Evolutionary conservation across 23 tunicate genomes (phyloP).

Genomic region (Corella eumyota): DNA sequence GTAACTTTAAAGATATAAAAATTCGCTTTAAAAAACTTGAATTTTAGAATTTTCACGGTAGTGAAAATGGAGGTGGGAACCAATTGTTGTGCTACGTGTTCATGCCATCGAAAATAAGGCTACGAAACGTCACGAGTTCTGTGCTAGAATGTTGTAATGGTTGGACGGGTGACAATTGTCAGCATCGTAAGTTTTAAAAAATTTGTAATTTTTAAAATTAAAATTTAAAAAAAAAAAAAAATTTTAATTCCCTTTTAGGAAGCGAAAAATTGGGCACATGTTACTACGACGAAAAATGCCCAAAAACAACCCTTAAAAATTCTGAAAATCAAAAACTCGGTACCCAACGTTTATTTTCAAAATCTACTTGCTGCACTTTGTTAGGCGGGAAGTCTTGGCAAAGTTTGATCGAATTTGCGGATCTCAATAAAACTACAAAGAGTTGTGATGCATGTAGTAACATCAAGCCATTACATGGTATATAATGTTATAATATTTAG

Average conservation of each 20-base stretch:
- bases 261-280: constrained; percentile 5
- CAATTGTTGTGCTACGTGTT: constrained; percentile 26
- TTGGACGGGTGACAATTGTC: constrained; percentile 16
- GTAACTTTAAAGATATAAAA: neutral
- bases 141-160: constrained; percentile 17
- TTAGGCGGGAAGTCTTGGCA: constrained; percentile 40
- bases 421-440: neutral
- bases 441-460: constrained; percentile 9
- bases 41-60: neutral
- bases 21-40: neutral
- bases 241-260: neutral
- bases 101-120: constrained; percentile 3
- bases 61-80: no score
- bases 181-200: neutral
- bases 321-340: no score
- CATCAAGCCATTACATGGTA: no score
- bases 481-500: no score
- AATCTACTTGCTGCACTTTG: constrained; percentile 24
- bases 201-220: neutral
- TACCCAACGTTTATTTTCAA: constrained; percentile 3
- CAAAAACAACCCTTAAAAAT: neutral
- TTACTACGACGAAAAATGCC: constrained; percentile 3
- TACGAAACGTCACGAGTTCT: constrained; percentile 9
- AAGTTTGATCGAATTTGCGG: neutral
- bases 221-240: neutral